phyloP scores from a whole-genome alignment of 2,888 invertebrate genomes.

The Polymixis flavicincta region DNA sequence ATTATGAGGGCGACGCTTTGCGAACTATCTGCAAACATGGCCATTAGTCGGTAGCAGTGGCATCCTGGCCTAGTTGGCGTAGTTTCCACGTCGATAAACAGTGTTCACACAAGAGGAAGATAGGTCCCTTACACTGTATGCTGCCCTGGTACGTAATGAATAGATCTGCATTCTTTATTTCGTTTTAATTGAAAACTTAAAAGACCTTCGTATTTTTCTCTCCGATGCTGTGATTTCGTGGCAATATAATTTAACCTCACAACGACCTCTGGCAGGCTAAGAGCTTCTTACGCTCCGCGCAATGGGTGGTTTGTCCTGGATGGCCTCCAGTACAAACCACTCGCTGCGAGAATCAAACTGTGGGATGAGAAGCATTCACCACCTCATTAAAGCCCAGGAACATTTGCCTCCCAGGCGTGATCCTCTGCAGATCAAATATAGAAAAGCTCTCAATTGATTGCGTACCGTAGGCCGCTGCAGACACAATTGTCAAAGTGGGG shows the following conservation, averaged over 20 bases:
- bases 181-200: slow-evolving; percentile 14
- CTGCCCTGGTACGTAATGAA: slow-evolving; percentile 27
- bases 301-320: too few relatives aligned
- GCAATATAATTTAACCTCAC: not conserved
- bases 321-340: too few relatives aligned
- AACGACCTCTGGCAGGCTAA: too few relatives aligned
- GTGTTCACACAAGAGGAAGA: slow-evolving; percentile 52
- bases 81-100: slow-evolving; percentile 62
- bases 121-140: slow-evolving; percentile 24
- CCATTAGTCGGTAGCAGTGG: slow-evolving; percentile 51
- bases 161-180: not conserved
- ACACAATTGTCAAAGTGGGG: too few relatives aligned
- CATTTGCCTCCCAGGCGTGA: too few relatives aligned
- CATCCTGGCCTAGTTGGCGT: slow-evolving; percentile 60
- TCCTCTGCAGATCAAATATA: too few relatives aligned
- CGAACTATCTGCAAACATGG: slow-evolving; percentile 54
- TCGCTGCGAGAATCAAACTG: too few relatives aligned
- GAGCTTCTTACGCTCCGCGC: too few relatives aligned
- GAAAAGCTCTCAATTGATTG: too few relatives aligned
- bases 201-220: not conserved
- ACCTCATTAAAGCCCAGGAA: too few relatives aligned
- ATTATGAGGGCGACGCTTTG: slow-evolving; percentile 45
- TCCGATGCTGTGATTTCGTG: not conserved
- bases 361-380: too few relatives aligned
- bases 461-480: too few relatives aligned